Conservation (phyloP, 2,797 vertebrate genomes). For the Arnoldichthys spilopterus region DNA sequence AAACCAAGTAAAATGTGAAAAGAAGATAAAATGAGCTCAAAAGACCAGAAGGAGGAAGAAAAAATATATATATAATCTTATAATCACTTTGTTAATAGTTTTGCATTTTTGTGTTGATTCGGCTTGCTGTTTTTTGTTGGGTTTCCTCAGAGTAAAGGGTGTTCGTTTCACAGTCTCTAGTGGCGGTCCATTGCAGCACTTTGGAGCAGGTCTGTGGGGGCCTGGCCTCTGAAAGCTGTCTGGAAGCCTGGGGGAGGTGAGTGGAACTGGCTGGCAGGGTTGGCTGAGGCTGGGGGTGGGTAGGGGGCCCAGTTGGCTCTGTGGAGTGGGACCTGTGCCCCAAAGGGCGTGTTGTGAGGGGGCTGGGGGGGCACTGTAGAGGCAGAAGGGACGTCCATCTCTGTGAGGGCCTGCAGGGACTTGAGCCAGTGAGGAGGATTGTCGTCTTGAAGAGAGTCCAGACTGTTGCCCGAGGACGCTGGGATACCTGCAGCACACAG, state of each 20-base stretch:
- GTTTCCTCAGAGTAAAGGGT: slow-evolving; percentile 37
- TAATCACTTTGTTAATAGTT: slow-evolving; percentile 83
- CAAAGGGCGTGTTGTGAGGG: slow-evolving; percentile 82
- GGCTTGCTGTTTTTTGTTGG: slow-evolving; percentile 56
- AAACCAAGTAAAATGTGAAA: slow-evolving; percentile 68
- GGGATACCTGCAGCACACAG: slow-evolving; percentile 81
- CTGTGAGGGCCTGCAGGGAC: slow-evolving; percentile 92
- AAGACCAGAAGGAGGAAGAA: slow-evolving; percentile 69
- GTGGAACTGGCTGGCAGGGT: slow-evolving; percentile 84
- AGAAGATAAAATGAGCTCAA: slow-evolving; percentile 68
- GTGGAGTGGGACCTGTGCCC: slow-evolving; percentile 85
- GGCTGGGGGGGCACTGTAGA: slow-evolving; percentile 75
- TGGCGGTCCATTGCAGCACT: slow-evolving; percentile 89
- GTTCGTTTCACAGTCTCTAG: slow-evolving; percentile 74
- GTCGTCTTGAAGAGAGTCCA: slow-evolving; percentile 93
- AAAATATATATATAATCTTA: slow-evolving; percentile 74
- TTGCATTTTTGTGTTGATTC: slow-evolving; percentile 65
- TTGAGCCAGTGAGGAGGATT: slow-evolving; percentile 95
- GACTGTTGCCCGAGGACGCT: slow-evolving; percentile 86
- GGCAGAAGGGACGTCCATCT: slow-evolving; percentile 85
- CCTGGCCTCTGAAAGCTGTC: slow-evolving; percentile 91
- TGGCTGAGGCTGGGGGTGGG: slow-evolving; percentile 75
- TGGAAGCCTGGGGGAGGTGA: slow-evolving; percentile 94
- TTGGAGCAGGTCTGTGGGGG: slow-evolving; percentile 92
- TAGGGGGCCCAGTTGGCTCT: slow-evolving; percentile 90